Percentiles rank a stretch among this genome's conserved stretches.
Conservation (phyloP, 1,140 invertebrate genomes). For the Bactericera cockerelli region DNA sequence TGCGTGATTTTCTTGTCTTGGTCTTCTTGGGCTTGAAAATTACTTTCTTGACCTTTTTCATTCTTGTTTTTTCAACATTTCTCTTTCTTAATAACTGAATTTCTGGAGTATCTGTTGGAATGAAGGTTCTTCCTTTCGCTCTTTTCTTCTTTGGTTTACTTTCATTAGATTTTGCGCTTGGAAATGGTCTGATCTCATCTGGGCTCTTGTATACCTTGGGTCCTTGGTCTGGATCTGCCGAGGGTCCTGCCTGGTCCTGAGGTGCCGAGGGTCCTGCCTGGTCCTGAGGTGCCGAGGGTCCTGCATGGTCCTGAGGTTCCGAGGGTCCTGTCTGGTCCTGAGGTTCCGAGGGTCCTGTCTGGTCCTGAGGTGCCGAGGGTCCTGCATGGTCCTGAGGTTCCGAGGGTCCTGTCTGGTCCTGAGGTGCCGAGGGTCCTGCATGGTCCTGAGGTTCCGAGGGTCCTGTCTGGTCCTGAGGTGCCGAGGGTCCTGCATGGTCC, state of each 20-base stretch:
- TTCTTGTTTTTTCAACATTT: neutral
- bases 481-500: neutral
- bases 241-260: neutral
- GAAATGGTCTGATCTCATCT: slow-evolving; percentile 5
- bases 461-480: neutral
- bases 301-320: neutral
- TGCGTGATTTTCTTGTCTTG: neutral
- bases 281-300: slow-evolving; percentile 3
- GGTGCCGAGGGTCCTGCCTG: neutral
- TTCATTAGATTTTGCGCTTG: neutral
- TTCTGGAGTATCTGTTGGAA: slow-evolving; percentile 6
- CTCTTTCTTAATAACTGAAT: slow-evolving; percentile 1
- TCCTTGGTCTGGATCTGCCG: neutral
- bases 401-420: neutral
- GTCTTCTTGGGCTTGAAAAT: neutral
- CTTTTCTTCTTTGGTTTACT: slow-evolving; percentile 4
- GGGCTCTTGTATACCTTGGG: neutral
- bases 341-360: neutral
- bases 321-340: neutral
- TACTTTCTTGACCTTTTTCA: slow-evolving; percentile 5
- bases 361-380: neutral
- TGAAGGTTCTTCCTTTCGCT: slow-evolving; percentile 5
- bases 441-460: neutral
- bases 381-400: neutral
- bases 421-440: neutral